A percentile compares a stretch with the other conserved stretches of the same genome.
Conservation (phyloP, 2,113 vertebrate genomes). For the Perca fluviatilis region DNA sequence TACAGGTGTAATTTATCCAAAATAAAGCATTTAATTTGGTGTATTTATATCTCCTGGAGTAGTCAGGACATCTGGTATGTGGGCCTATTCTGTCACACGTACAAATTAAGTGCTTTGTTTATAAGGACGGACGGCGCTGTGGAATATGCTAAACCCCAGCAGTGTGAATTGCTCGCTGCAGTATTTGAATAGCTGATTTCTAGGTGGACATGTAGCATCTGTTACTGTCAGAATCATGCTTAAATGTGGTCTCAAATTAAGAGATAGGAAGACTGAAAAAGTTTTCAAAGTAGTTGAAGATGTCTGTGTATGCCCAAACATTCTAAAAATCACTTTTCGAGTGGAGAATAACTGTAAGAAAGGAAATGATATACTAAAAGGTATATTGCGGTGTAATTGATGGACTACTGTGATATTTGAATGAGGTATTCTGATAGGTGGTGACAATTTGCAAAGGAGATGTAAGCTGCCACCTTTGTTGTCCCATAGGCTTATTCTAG, state of each 20-base stretch:
- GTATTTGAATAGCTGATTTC: conserved; percentile 11
- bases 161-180: background rate
- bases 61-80: conserved; percentile 14
- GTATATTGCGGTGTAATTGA: background rate
- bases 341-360: background rate
- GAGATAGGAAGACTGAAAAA: background rate
- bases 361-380: background rate
- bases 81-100: background rate
- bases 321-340: background rate
- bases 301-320: background rate
- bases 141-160: conserved; percentile 1
- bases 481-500: background rate
- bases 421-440: background rate
- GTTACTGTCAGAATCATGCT: conserved; percentile 13
- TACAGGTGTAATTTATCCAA: background rate
- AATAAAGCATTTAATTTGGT: background rate
- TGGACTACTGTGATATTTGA: background rate
- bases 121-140: background rate
- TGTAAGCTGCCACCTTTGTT: background rate
- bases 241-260: background rate
- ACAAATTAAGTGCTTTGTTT: conserved; percentile 14
- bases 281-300: background rate
- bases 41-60: conserved; percentile 8
- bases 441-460: background rate
- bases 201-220: conserved; percentile 17